Percentiles rank a stretch among this genome's conserved stretches.
Evolutionary conservation across 2,888 invertebrate genomes (phyloP).

Genomic region (Protophormia terraenovae): DNA sequence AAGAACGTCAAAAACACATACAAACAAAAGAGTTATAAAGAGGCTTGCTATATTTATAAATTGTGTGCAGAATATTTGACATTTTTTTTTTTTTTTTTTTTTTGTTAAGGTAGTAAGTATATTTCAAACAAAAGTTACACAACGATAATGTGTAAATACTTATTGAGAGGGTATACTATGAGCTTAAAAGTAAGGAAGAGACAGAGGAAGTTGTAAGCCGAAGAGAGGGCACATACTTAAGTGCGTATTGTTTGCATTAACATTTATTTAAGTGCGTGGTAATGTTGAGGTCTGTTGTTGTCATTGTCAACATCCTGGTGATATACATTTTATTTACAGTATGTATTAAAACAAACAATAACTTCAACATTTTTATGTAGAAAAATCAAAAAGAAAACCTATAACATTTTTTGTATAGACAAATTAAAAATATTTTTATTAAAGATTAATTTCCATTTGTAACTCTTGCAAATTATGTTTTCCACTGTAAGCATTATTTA

Average conservation of each 20-base stretch:
- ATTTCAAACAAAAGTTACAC: neutral
- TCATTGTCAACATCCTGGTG: neutral
- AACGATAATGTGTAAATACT: neutral
- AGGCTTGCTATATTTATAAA: conserved; percentile 9
- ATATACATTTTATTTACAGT: neutral
- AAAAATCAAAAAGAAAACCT: too few relatives aligned
- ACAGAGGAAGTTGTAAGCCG: neutral
- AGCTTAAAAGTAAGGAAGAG: neutral
- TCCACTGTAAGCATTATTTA: neutral
- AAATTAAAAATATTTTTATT: too few relatives aligned
- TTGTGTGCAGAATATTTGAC: neutral
- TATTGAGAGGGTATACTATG: neutral
- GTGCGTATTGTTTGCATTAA: neutral
- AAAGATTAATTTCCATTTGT: too few relatives aligned
- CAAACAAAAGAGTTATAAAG: neutral
- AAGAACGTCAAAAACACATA: neutral
- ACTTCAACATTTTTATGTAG: too few relatives aligned
- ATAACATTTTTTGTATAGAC: too few relatives aligned
- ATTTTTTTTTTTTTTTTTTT: neutral
- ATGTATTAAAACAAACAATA: too few relatives aligned
- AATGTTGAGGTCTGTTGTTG: neutral
- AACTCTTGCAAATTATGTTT: neutral
- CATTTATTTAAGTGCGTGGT: neutral
- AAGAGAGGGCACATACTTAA: neutral
- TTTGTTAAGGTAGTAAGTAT: neutral